These are phyloP conservation scores for Aradophagus sp. DNA, from an alignment of 1,140 invertebrate genomes.

Conservation along the genomic window DNA sequence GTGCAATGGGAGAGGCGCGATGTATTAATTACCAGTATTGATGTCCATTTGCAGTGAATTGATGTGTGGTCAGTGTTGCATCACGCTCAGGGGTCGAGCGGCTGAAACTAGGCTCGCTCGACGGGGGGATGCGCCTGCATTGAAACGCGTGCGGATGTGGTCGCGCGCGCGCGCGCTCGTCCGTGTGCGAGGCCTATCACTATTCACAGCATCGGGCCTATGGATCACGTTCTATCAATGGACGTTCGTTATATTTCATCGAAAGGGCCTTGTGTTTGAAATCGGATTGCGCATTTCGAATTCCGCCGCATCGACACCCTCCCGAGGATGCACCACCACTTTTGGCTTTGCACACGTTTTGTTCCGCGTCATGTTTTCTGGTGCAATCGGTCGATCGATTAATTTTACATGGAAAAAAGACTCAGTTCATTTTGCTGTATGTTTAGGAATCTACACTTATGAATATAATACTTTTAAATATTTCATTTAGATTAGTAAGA, in stretches of 20 bases:
- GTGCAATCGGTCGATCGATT: too few relatives aligned
- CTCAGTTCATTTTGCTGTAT: too few relatives aligned
- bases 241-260: constrained; percentile 54
- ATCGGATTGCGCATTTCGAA: constrained; percentile 48
- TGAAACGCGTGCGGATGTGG: constrained; percentile 59
- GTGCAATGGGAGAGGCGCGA: constrained; percentile 68
- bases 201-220: constrained; percentile 46
- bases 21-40: constrained; percentile 77
- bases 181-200: constrained; percentile 50
- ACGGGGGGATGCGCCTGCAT: constrained; percentile 66
- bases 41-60: constrained; percentile 77
- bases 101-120: constrained; percentile 63
- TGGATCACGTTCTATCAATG: constrained; percentile 54
- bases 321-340: too few relatives aligned
- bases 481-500: too few relatives aligned
- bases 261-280: constrained; percentile 44
- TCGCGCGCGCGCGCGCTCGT: constrained; percentile 37
- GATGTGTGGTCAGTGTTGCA: constrained; percentile 76
- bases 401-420: too few relatives aligned
- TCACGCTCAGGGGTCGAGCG: constrained; percentile 72
- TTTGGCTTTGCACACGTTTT: too few relatives aligned
- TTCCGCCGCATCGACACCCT: constrained; percentile 12
- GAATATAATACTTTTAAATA: too few relatives aligned
- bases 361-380: constrained; percentile 1
- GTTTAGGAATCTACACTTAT: too few relatives aligned